Evolutionary conservation across 2,797 vertebrate species (phyloP).

Genomic region (Sorex maritimensis): DNA sequence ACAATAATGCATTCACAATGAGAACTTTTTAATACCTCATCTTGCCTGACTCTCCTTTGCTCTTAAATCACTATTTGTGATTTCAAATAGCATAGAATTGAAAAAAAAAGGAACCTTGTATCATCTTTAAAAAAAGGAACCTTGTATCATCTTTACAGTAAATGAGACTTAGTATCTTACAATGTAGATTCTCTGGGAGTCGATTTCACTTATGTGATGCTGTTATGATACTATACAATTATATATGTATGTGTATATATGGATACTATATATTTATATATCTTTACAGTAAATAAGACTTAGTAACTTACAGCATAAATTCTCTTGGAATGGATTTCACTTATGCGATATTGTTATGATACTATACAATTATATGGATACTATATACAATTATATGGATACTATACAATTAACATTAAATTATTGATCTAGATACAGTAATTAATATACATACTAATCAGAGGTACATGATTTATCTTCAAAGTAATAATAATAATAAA

Average conservation of each 20-base stretch:
- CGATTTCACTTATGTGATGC: neutral
- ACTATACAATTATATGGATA: too few relatives aligned
- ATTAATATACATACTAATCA: neutral
- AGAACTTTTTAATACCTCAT: constrained; percentile 41
- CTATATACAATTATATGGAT: neutral
- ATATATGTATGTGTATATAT: too few relatives aligned
- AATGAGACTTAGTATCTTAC: neutral
- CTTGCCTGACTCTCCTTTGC: neutral
- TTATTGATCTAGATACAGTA: neutral
- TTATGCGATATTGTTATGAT: neutral
- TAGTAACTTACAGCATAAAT: neutral
- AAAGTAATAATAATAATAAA: constrained; percentile 9
- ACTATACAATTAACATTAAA: neutral
- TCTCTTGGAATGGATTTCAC: neutral
- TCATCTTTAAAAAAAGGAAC: neutral
- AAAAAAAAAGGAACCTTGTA: neutral
- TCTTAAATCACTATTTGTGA: neutral
- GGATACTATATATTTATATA: neutral
- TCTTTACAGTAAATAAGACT: neutral
- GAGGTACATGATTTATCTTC: constrained; percentile 14
- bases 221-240: neutral
- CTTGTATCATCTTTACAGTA: neutral
- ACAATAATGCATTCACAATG: neutral
- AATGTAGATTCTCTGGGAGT: neutral
- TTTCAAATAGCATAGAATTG: constrained; percentile 1